Evolutionary conservation across 2,797 vertebrate species (phyloP).

Genomic region (Scarus forsteni): DNA sequence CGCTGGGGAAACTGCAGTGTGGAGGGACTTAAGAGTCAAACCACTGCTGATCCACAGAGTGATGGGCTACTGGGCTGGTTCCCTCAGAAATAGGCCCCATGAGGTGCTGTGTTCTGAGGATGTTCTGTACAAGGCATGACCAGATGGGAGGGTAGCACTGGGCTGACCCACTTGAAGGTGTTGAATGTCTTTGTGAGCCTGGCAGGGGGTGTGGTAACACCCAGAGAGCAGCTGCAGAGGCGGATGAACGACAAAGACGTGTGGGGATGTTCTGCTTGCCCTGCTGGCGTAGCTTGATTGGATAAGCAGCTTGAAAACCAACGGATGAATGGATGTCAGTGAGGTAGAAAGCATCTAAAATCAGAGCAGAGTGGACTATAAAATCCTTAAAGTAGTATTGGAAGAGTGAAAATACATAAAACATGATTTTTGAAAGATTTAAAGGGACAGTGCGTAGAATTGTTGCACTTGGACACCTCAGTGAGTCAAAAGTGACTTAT

Average conservation of each 20-base stretch:
- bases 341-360: constrained; percentile 36
- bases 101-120: constrained; percentile 33
- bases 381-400: constrained; percentile 23
- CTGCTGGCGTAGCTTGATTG: constrained; percentile 48
- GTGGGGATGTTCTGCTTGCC: constrained; percentile 44
- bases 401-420: neutral
- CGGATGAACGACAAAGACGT: constrained; percentile 45
- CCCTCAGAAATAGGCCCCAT: constrained; percentile 27
- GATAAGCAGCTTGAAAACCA: constrained; percentile 59
- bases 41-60: constrained; percentile 31
- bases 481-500: no score
- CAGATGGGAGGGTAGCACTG: constrained; percentile 27
- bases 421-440: neutral
- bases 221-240: constrained; percentile 48
- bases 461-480: no score
- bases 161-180: constrained; percentile 31
- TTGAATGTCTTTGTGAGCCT: constrained; percentile 43
- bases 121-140: constrained; percentile 27
- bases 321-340: constrained; percentile 32
- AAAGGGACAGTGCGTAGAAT: neutral
- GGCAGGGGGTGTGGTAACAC: constrained; percentile 32
- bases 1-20: constrained; percentile 38
- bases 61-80: constrained; percentile 28
- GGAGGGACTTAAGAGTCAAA: constrained; percentile 29
- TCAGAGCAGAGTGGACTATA: constrained; percentile 11